Conservation (phyloP, 1,140 invertebrate species). For the Lucilia sericata region DNA sequence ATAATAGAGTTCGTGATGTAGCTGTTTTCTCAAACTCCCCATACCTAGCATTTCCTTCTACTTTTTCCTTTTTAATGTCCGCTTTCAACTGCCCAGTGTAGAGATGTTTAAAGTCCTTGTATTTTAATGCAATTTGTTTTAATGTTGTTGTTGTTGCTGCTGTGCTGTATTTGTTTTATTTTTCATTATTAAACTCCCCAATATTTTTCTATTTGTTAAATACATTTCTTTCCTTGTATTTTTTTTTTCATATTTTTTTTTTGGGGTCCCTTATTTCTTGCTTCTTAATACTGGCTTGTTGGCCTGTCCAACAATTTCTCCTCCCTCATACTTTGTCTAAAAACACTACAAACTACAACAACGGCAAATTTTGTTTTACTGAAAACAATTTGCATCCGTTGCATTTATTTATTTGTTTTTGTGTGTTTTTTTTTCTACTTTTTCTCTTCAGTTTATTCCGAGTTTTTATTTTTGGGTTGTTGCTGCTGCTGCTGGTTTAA, state of each 20-base stretch:
- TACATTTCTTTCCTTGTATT: not conserved
- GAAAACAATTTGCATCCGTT: constrained; percentile 35
- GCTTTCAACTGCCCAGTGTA: not conserved
- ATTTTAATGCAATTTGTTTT: constrained; percentile 18
- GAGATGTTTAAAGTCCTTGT: not conserved
- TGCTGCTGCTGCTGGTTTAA: not conserved
- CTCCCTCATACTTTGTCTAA: not conserved
- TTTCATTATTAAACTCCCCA: not conserved
- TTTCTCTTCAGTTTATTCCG: not conserved
- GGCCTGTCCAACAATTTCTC: not conserved
- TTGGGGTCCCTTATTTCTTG: constrained; percentile 11
- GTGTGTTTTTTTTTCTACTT: constrained; percentile 18
- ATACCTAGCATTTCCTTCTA: not conserved
- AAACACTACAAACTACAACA: not conserved
- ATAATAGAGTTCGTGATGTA: constrained; percentile 6
- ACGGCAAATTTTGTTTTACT: not conserved
- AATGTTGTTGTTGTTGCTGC: not conserved
- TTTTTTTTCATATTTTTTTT: not conserved
- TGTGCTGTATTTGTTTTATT: constrained; percentile 7
- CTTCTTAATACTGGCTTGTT: not conserved
- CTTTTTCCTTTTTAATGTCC: constrained; percentile 21
- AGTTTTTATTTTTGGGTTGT: not conserved
- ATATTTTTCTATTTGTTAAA: constrained; percentile 24
- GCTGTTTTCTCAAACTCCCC: not conserved
- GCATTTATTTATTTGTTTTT: constrained; percentile 42